These are phyloP conservation scores for Brachynemurus nebulosus DNA, from an alignment of 2,888 invertebrate species.

Conservation along the genomic window DNA sequence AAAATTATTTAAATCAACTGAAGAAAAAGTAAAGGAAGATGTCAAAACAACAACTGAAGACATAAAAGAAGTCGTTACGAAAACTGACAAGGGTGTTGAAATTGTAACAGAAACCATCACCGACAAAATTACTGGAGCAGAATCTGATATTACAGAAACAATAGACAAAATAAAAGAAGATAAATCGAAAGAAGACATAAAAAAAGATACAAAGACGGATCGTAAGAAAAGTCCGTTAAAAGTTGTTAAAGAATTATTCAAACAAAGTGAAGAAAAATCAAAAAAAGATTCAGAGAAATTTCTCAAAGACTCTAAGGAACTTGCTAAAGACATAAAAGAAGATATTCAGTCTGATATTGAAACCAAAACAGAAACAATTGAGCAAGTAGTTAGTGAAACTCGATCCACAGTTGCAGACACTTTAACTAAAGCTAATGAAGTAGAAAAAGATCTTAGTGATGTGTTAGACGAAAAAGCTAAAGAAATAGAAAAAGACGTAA, in stretches of 20 bases:
- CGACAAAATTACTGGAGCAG: background rate
- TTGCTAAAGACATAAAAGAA: background rate
- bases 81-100: constrained; percentile 1
- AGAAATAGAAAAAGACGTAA: no score
- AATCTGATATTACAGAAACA: constrained; percentile 10
- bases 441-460: constrained; percentile 8
- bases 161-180: constrained; percentile 14
- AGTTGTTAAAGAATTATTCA: constrained; percentile 11
- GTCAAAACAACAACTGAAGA: background rate
- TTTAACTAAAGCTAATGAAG: constrained; percentile 14
- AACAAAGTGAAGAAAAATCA: no score
- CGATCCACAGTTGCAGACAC: constrained; percentile 9
- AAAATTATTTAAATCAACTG: background rate
- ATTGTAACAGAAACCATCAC: background rate
- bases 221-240: constrained; percentile 20
- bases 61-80: background rate
- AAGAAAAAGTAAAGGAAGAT: background rate
- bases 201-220: constrained; percentile 9
- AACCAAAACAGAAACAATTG: constrained; percentile 4
- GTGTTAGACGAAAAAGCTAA: no score
- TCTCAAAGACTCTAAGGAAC: background rate
- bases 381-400: background rate
- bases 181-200: constrained; percentile 15
- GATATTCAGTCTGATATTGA: constrained; percentile 4
- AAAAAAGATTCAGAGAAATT: constrained; percentile 1